These are phyloP conservation scores for Dryomyza anilis DNA, from an alignment of 2,888 invertebrate species.

Conservation along the genomic window DNA sequence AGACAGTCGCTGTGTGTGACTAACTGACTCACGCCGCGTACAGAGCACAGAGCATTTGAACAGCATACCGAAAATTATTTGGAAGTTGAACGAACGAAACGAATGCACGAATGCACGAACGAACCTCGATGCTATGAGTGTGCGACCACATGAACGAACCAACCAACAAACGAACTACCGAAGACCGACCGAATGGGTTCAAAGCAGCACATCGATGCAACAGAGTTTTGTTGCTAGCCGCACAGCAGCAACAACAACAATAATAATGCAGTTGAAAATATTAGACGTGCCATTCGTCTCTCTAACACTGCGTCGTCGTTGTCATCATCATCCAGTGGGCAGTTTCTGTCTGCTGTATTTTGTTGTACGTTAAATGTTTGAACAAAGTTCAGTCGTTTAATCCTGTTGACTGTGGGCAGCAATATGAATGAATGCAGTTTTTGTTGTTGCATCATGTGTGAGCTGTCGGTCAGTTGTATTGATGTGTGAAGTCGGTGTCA, in stretches of 20 bases:
- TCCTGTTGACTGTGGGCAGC: not conserved
- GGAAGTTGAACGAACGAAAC: conserved; percentile 22
- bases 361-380: conserved; percentile 17
- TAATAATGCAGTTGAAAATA: not conserved
- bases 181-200: conserved; percentile 5
- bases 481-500: not conserved
- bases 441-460: not conserved
- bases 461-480: not conserved
- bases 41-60: conserved; percentile 2
- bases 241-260: conserved; percentile 1
- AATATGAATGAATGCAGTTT: not conserved
- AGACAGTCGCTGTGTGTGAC: not conserved
- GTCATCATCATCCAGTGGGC: too few species aligned
- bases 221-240: not conserved
- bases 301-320: not conserved
- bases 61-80: conserved; percentile 22
- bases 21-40: not conserved
- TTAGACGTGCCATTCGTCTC: not conserved
- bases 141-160: not conserved
- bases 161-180: not conserved
- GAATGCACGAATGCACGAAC: not conserved
- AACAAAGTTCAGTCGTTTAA: conserved; percentile 18
- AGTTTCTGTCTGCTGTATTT: not conserved
- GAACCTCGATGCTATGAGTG: not conserved
- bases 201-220: conserved; percentile 6